A percentile compares a stretch with the other conserved stretches of the same genome.
Evolutionary conservation across 2,797 vertebrate genomes (phyloP).

Genomic region (Oryzias sinensis): DNA sequence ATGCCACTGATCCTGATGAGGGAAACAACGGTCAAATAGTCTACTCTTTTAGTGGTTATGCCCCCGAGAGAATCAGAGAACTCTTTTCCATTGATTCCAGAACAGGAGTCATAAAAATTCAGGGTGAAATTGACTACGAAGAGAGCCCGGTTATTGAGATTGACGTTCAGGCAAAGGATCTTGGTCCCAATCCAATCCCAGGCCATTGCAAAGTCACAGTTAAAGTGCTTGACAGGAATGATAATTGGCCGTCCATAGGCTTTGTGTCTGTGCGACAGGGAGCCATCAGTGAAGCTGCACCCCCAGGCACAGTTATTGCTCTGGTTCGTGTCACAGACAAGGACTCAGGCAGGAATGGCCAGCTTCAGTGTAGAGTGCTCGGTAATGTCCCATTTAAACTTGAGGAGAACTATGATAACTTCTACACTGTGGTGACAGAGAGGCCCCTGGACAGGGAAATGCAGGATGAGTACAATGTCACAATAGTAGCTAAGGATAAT

Average conservation of each 20-base stretch:
- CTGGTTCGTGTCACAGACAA: constrained; percentile 95
- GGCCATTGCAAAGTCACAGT: constrained; percentile 98
- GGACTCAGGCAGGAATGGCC: constrained; percentile 94
- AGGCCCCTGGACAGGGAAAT: constrained; percentile 91
- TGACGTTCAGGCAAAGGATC: constrained; percentile 93
- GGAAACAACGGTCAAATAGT: constrained; percentile 96
- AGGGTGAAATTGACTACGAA: constrained; percentile 96
- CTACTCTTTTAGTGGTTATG: constrained; percentile 96
- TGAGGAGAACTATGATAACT: constrained; percentile 97
- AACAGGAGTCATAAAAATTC: constrained; percentile 94
- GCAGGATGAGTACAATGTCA: constrained; percentile 96
- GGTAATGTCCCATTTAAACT: constrained; percentile 93
- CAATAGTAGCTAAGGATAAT: constrained; percentile 94
- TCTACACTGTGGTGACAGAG: constrained; percentile 95
- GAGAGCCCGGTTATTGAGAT: constrained; percentile 95
- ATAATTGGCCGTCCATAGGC: constrained; percentile 95
- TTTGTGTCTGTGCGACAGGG: constrained; percentile 98
- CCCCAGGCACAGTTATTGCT: constrained; percentile 94
- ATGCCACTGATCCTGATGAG: constrained; percentile 95
- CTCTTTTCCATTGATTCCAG: constrained; percentile 96
- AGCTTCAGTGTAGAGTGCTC: constrained; percentile 93
- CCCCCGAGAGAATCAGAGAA: constrained; percentile 91
- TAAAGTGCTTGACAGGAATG: constrained; percentile 94
- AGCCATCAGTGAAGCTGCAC: constrained; percentile 94
- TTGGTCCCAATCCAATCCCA: constrained; percentile 97